These are phyloP conservation scores for Julus scanicus DNA, from an alignment of 2,888 invertebrate species.

Conservation along the genomic window DNA sequence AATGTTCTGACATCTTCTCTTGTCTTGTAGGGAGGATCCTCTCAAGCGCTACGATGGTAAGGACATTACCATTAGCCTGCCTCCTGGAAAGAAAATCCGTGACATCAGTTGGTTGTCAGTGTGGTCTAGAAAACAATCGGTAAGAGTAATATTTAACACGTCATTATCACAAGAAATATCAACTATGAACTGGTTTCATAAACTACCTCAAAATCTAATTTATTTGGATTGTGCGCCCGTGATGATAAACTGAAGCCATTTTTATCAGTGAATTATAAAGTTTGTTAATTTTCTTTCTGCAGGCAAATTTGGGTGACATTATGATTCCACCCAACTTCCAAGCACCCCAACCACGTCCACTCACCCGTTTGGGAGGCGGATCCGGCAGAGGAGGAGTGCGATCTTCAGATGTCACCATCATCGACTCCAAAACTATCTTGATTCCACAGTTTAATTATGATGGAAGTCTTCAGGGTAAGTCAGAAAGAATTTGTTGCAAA, in stretches of 20 bases:
- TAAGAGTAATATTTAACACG: slow-evolving; percentile 52
- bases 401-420: slow-evolving; percentile 56
- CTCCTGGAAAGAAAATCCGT: slow-evolving; percentile 59
- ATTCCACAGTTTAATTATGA: slow-evolving; percentile 58
- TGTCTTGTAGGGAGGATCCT: slow-evolving; percentile 54
- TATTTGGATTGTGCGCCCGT: background rate
- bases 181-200: background rate
- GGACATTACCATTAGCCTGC: slow-evolving; percentile 61
- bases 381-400: slow-evolving; percentile 54
- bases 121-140: slow-evolving; percentile 61
- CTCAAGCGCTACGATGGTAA: slow-evolving; percentile 60
- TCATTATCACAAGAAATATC: background rate
- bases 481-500: background rate
- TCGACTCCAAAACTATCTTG: slow-evolving; percentile 57
- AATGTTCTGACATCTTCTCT: background rate
- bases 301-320: slow-evolving; percentile 61
- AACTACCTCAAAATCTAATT: background rate
- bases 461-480: slow-evolving; percentile 57
- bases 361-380: slow-evolving; percentile 52
- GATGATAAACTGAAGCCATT: background rate
- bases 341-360: slow-evolving; percentile 58
- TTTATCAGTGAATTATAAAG: background rate
- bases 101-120: slow-evolving; percentile 61
- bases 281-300: slow-evolving; percentile 46
- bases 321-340: slow-evolving; percentile 60